Base-by-base conservation (phyloP, 2,113 vertebrate species). In the Leucosticte australis region DNA sequence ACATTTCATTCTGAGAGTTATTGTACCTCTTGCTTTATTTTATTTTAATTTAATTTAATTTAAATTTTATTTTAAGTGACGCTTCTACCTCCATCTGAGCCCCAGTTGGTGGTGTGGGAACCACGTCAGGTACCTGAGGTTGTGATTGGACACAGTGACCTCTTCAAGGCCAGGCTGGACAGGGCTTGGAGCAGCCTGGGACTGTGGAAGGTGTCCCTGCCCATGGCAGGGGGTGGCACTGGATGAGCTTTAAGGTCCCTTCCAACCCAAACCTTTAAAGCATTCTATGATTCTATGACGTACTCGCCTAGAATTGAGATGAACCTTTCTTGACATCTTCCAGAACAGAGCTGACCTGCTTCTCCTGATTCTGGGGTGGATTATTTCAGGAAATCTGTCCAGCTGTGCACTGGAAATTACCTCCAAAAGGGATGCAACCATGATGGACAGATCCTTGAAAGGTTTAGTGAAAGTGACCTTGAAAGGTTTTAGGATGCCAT, bases 231-330 rank as follows among this genome's bases (percentile, higher is more conserved):
- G 33, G 12, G 1, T 46, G 33, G 28, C 39, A 37, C 23, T 14
- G 37, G 4, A 37, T 46, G 47, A 60, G 18, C 3, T 46, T 46
- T 46, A 39, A 46, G 18, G 15, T 30, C n/a, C 39, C 46, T 62
- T 46, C 22, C 28, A 53, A n/a, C 10, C 15, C 33, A 39, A 46
- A 23, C 4, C 15, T 62, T 28, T 23, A 18, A 10, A 33, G 18
- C 22, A 52, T 52, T 74, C 52, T 26, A 10, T 5, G 19, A n/a
- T 42, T 73, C 42, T 26, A 7, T 15, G 13, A 21, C 4, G 30
- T 7, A 0, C 18, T 76, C 1, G 0, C 3, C 15, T 33, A 39
- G 10, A 21, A 18, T 0, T 20, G 24, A 57, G 11, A 14, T 10
- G n/a, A 39, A 41, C n/a, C 3, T 59, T 63, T 37, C 39, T 63